phyloP scores from a whole-genome alignment of 2,888 invertebrate genomes.

The Thalpophila matura region DNA sequence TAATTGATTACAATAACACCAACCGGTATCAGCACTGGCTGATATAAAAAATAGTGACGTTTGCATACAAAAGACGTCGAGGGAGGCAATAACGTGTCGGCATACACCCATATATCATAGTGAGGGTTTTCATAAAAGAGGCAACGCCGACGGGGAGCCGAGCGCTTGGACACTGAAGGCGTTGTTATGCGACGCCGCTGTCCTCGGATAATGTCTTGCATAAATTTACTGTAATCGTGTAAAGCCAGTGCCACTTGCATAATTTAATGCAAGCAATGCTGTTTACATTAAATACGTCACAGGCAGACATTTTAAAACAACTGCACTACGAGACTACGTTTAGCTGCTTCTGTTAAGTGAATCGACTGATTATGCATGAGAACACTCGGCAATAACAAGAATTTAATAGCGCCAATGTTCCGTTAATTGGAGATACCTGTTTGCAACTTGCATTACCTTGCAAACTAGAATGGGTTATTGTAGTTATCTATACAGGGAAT shows the following conservation, averaged over 20 bases:
- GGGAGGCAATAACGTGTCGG: slow-evolving; percentile 85
- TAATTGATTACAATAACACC: slow-evolving; percentile 59
- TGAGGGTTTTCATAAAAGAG: slow-evolving; percentile 86
- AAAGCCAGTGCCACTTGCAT: slow-evolving; percentile 85
- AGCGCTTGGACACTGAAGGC: slow-evolving; percentile 86
- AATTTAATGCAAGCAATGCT: slow-evolving; percentile 83
- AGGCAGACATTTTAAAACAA: slow-evolving; percentile 64
- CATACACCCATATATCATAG: slow-evolving; percentile 85
- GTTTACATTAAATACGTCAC: slow-evolving; percentile 74
- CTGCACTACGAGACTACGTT: slow-evolving; percentile 37
- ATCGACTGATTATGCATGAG: slow-evolving; percentile 66
- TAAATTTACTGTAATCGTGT: slow-evolving; percentile 88
- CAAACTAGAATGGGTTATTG: slow-evolving; percentile 76
- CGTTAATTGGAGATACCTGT: slow-evolving; percentile 82
- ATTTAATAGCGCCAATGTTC: slow-evolving; percentile 76
- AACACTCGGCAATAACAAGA: slow-evolving; percentile 65
- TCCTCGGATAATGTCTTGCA: slow-evolving; percentile 89
- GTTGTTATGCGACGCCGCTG: slow-evolving; percentile 87
- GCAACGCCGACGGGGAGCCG: slow-evolving; percentile 68
- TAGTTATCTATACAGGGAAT: slow-evolving; percentile 67
- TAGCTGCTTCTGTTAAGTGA: slow-evolving; percentile 59
- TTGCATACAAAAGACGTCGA: slow-evolving; percentile 79
- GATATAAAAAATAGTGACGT: slow-evolving; percentile 71
- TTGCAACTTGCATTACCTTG: slow-evolving; percentile 73
- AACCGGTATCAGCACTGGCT: slow-evolving; percentile 32